Conservation (phyloP, 1,140 invertebrate species). For the Acarapis woodi region DNA sequence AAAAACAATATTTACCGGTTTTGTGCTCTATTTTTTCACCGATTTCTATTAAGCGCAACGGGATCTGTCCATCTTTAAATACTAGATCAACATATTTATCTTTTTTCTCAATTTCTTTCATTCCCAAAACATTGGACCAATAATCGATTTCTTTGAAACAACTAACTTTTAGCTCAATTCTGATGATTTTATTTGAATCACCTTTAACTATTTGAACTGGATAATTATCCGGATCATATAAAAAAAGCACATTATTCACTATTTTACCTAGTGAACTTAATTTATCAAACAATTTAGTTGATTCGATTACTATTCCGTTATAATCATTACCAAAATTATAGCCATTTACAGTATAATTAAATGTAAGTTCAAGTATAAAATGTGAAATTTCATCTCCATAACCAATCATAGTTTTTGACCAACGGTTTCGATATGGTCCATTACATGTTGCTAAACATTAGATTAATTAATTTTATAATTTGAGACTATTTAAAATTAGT, state of each 20-base stretch:
- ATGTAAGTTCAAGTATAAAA: slow-evolving; percentile 88
- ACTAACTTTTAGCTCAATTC: slow-evolving; percentile 45
- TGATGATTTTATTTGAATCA: slow-evolving; percentile 42
- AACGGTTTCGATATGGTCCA: slow-evolving; percentile 83
- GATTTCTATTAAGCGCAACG: slow-evolving; percentile 33
- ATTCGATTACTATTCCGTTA: slow-evolving; percentile 41
- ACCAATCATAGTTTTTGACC: slow-evolving; percentile 98
- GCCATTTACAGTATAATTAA: slow-evolving; percentile 69
- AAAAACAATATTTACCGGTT: no score
- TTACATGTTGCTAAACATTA: slow-evolving; percentile 34
- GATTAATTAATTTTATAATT: slow-evolving; percentile 6
- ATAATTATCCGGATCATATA: slow-evolving; percentile 69
- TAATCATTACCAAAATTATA: slow-evolving; percentile 76
- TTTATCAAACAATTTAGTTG: slow-evolving; percentile 37
- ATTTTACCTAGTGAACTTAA: slow-evolving; percentile 28
- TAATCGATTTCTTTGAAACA: slow-evolving; percentile 44
- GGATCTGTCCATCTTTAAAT: slow-evolving; percentile 36
- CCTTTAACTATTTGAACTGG: slow-evolving; percentile 39
- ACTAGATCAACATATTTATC: slow-evolving; percentile 23
- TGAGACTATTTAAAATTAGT: neutral
- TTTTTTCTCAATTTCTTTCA: slow-evolving; percentile 30
- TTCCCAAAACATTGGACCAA: slow-evolving; percentile 44
- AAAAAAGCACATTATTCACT: slow-evolving; percentile 25
- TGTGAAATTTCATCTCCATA: slow-evolving; percentile 72
- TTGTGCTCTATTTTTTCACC: slow-evolving; percentile 37